Conservation (phyloP, 2,113 vertebrate species). For the Lycocorax pyrrhopterus region DNA sequence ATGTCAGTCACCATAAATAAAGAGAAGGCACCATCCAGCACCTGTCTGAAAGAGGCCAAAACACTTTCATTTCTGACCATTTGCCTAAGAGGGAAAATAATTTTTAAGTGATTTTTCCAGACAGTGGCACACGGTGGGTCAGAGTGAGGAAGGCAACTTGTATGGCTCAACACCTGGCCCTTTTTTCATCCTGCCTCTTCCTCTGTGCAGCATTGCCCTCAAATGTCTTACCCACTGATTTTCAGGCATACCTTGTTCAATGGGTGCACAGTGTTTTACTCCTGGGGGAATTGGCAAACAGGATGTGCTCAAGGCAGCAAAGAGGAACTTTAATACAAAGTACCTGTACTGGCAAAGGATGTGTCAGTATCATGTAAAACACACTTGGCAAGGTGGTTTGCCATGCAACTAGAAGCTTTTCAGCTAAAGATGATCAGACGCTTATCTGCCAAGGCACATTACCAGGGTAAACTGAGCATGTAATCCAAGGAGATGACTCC, state of each 20-base stretch:
- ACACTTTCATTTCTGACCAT: not conserved
- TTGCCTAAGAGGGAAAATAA: not conserved
- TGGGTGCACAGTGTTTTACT: not conserved
- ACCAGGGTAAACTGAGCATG: not conserved
- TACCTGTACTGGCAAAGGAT: not conserved
- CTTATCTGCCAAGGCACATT: slow-evolving; percentile 9
- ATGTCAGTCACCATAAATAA: not conserved
- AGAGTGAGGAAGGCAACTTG: not conserved
- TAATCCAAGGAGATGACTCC: slow-evolving; percentile 19
- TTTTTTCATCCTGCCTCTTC: not conserved
- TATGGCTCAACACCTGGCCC: not conserved
- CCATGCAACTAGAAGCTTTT: not conserved
- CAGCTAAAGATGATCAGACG: slow-evolving; percentile 7
- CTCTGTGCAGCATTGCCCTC: not conserved
- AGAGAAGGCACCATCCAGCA: not conserved
- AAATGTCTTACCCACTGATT: not conserved
- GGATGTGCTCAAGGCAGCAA: not conserved
- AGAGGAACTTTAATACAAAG: not conserved
- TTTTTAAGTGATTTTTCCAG: not conserved
- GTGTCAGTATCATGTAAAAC: not conserved
- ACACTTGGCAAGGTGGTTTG: not conserved
- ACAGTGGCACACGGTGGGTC: rapidly evolving
- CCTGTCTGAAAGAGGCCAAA: not conserved
- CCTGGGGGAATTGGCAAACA: not conserved
- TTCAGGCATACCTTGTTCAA: not conserved